Base-by-base conservation (phyloP, 2,888 invertebrate genomes). In the Drosophila rellima region DNA sequence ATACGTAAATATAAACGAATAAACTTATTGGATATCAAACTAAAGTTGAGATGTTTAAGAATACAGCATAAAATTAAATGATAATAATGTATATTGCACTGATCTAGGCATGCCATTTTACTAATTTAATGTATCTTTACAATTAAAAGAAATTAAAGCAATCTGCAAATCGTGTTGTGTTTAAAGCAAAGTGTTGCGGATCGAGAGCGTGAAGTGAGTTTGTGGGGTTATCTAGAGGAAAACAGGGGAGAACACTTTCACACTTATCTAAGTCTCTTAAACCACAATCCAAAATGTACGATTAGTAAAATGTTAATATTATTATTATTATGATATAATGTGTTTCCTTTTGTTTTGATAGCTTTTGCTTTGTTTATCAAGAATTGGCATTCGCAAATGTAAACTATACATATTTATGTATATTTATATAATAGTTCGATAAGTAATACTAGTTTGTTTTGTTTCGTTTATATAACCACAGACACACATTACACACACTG, bases 371-470 rank as follows among this genome's bases (percentile, higher is more conserved):
- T 51, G 33, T 69, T 70, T 68, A 85, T 80, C 69, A 84, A 79
- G 82, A 82, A 79, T 88, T 83, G 88, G 88, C 82, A 87, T 75
- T 84, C 77, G 84, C 79, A 70, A 80, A 82, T 65, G 65, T 78
- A 68, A 80, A 75, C 64, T 61, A 65, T 62, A 70, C 72, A 66
- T 54, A 54, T 65, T 39, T 59, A 50, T 73, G 42, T 50, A 35
- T 60, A 15, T 67, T n/a, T n/a, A 51, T 54, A 67, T 81, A 61
- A 40, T 63, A 76, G 80, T 80, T 87, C 54, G 70, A 82, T 88
- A 85, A 67, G 83, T 84, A 84, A 84, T 84, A 84, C 83, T 84
- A 85, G 83, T 88, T 88, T 85, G 88, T 86, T 80, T 63, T 60
- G 51, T 42, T 74, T 74, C 63, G 61, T 70, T 68, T 70, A 64